Base-by-base conservation (phyloP, 2,888 invertebrate species). In the Acronicta psi region DNA sequence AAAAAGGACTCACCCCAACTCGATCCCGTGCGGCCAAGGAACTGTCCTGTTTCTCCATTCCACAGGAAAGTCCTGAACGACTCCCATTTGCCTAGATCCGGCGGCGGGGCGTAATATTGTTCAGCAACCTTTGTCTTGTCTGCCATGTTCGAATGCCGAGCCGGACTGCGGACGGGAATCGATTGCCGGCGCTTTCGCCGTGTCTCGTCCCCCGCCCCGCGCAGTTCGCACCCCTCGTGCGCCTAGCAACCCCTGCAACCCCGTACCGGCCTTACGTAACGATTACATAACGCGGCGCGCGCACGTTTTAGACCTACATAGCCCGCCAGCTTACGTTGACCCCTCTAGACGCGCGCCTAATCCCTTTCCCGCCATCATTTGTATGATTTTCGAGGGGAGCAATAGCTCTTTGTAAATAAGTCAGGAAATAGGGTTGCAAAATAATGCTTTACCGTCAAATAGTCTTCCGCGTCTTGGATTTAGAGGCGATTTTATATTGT, bases 31-130 rank as follows among this genome's bases (percentile, higher is more conserved):
- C 99, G 96, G 81, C 99, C 99, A 80, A 99, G 95, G 90, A 98
- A 96, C 94, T 98, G 98, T 85, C 96, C 96, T 67, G 98, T 98
- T 93, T 98, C 98, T 80, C 97, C 96, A 95, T 99, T 98, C 97
- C 97, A 99, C 77, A 99, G 90, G 95, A 98, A 99, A 85, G 95
- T 94, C 91, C 95, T 96, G 95, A 98, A 96, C 83, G 96, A 95
- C 93, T 98, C 97, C 97, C 98, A 98, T 95, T 96, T 96, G 76
- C 97, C 97, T 81, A 97, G 95, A 87, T 96, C 96, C 66, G 97
- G 97, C 79, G 97, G 97, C 77, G 97, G 96, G 83, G 96, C 90
- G 92, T 97, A 97, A 92, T 96, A 97, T 93, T 97, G 96, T 88
- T 96, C 96, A 59, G 83, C 86, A 84, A 96, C 95, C 89, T 96